Base-by-base conservation (phyloP, 2,797 vertebrate species). In the Phalanger gymnotis region DNA sequence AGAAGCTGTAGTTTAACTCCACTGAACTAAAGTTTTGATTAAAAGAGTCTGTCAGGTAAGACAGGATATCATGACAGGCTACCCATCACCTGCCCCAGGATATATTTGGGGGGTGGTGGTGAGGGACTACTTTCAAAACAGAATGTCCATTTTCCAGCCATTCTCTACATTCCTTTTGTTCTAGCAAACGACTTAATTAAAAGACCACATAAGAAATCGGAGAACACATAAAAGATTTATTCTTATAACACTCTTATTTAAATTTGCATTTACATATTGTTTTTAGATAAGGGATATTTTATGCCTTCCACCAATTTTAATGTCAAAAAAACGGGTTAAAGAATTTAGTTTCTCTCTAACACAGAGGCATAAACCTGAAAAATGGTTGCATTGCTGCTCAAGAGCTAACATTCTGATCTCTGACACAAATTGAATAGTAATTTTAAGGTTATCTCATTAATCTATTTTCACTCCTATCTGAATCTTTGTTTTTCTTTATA, bases 261-360 rank as follows among this genome's bases (percentile, higher is more conserved):
- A 55, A 94, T 96, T 94, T 95, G 13, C 34, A 93, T 92, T 96
- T 94, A 81, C 47, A 94, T 54, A 28, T 30, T 95, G 25, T 22
- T 94, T 94, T 94, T 93, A 95, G 0, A 90, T 7, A 90, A 19
- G 3, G 54, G 2, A 92, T 47, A 34, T 10, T 73, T 94, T 52
- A 81, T 28, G 28, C 14, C 90, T 93, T 56, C 34, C 3, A 91
- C 27, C 40, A 73, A 93, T 1, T 28, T 93, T 27, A 94, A 94
- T 31, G 91, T 12, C 53, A 93, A 94, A 87, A 30, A 92, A 93
- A 96, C 6, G n/a, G 13, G 58, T 54, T 91, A 54, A 53, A 30
- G 91, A 81, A 34, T 91, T 95, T 93, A 92, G 22, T 91, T 96
- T 40, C 73, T 81, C 73, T 81, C 73, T 51, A 87, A 87, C 66